Evolutionary conservation across 2,888 invertebrate species (phyloP).

Genomic region (Cylindroiulus punctatus): DNA sequence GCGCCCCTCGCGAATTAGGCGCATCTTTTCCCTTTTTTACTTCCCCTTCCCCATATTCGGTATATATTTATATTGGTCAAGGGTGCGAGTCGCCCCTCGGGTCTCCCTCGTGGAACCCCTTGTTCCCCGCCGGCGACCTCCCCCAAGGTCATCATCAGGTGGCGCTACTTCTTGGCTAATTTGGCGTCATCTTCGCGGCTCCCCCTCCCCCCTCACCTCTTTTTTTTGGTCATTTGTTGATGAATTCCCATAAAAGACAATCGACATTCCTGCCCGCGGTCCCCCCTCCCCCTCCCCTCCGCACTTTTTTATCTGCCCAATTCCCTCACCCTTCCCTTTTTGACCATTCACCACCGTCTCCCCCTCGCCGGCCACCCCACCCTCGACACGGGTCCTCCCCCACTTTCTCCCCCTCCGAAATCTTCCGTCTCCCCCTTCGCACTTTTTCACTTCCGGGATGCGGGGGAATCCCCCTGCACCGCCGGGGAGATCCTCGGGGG

Average conservation of each 20-base stretch:
- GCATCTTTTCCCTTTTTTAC: conserved; percentile 36
- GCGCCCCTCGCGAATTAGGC: conserved; percentile 20
- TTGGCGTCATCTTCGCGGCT: not conserved
- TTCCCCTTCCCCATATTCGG: conserved; percentile 34
- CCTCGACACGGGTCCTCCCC: conserved; percentile 34
- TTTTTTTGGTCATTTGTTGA: conserved; percentile 37
- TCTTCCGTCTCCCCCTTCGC: conserved; percentile 31
- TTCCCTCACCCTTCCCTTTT: conserved; percentile 38
- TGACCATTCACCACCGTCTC: conserved; percentile 38
- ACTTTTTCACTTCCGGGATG: conserved; percentile 34
- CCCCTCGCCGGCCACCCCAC: not conserved
- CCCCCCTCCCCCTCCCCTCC: conserved; percentile 12
- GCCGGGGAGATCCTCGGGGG: conserved; percentile 9
- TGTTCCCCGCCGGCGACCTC: not conserved
- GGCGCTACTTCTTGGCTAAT: conserved; percentile 8
- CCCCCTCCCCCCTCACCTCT: conserved; percentile 27
- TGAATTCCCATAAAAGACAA: conserved; percentile 34
- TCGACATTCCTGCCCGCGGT: conserved; percentile 10
- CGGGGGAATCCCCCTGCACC: conserved; percentile 4
- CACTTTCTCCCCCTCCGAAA: conserved; percentile 38
- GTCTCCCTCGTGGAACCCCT: conserved; percentile 34
- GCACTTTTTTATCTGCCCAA: not conserved
- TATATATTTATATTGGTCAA: conserved; percentile 37
- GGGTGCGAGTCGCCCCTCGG: conserved; percentile 28
- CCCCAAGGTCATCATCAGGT: not conserved